Base-by-base conservation (phyloP, 2,797 vertebrate species). In the Sandelia bainsii region DNA sequence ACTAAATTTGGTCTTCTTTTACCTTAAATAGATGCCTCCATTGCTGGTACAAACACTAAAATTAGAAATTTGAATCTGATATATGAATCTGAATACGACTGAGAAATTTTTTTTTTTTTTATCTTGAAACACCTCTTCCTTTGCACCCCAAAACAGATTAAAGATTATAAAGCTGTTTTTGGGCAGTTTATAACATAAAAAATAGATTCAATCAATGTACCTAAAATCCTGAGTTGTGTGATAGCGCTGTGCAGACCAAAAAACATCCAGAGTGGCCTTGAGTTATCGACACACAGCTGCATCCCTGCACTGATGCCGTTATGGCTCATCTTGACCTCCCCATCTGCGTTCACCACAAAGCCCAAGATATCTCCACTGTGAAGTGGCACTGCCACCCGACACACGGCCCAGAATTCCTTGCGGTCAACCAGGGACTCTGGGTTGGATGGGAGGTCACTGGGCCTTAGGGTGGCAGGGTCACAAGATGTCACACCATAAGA, bases 221-320 rank as follows among this genome's bases (percentile, higher is more conserved):
- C 97, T 77, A 98, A 91, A 81, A 99, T 93, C 82, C 96, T 96
- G 88, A 99, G 96, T 85, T 99, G 97, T 68, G 95, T 95, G 89
- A 97, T 83, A 32, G 94, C 91, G 3, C 95, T 94, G 0, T 97
- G 96, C 67, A 98, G 94, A 75, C 96, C 80, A 62, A 96, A 98
- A 93, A 98, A 95, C 96, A 99, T 97, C 97, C 97, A 98, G 40
- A 99, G 96, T 2, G 97, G 97, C 75, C 96, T 96, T 63, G 97
- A 97, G 91, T 94, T 96, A 79, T 99, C 97, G 39, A 97, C 94
- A 48, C 95, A 98, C 65, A 98, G 95, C 89, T 96, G 96, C 96
- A 96, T 95, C 89, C 96, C 97, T 0, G 93, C 88, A 42, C 90
- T 83, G 2, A 87, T 68, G 6, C 97, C 96, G 0, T 99, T 99